Evolutionary conservation across 2,797 vertebrate species (phyloP), one percentile per base, ranked within the genome.

Genomic region (Valencia hispanica): DNA sequence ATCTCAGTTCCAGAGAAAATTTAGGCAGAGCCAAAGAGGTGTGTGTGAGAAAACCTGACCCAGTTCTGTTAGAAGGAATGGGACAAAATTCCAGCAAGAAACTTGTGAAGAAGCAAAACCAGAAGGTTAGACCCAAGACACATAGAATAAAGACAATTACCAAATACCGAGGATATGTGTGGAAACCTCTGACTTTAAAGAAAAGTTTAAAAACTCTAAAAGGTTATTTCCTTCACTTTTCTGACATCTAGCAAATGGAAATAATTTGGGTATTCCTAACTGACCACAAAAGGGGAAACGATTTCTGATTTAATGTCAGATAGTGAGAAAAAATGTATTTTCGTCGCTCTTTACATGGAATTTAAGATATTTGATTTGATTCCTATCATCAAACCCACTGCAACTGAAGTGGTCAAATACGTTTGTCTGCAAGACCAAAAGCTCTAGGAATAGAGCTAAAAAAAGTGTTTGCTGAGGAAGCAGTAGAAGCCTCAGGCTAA

Each of bases 381-480:
- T 32, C 30, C 32, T 59, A 7, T 59, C 15, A 32, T 32, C 57
- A 59, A 32, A 15, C 5, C 27, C 2, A 30, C 15, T 59, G 55
- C 55, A 59, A 32, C 15, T 59, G 55, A 59, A 59, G 27, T 30
- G 27, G 53, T 59, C n/a, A n/a, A n/a, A n/a, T 59, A 32, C 1
- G 43, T 14, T 5, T 63, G 20, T 39, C 59, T 34, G 34, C 11
- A 10, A 65, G 34, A 22, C 34, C 30, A 5, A 12, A 20, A 20
- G 18, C 34, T 39, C 18, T n/a, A 4, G 17, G 61, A 65, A 65
- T 65, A 34, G 9, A 65, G 20, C 36, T 25, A 65, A 65, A n/a
- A 11, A 20, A 25, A n/a, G 41, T 68, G 41, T 73, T 71, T 68
- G 81, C 83, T 83, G 80, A 85, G 70, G 70, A 72, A 79, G 85